Percentiles rank a stretch among this genome's conserved stretches.
phyloP scores from a whole-genome alignment of 2,797 vertebrate species.

The Vultur gryphus region DNA sequence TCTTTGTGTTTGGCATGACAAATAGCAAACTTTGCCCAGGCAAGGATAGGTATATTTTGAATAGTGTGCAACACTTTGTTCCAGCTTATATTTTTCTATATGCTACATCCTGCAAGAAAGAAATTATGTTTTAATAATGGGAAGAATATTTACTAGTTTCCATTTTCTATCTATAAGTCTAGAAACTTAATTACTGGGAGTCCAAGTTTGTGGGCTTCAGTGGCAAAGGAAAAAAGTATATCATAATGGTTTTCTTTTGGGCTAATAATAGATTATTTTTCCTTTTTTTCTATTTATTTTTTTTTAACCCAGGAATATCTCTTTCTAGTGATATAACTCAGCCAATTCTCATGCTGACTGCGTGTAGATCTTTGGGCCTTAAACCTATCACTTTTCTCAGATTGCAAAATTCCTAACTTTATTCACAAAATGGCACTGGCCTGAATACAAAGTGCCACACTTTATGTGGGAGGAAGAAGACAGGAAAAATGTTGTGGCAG shows the following conservation, averaged over 20 bases:
- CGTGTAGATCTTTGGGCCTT: background rate
- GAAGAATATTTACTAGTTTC: background rate
- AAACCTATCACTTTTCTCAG: background rate
- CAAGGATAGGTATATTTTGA: background rate
- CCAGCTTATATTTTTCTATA: background rate
- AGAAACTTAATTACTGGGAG: background rate
- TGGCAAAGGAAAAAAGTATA: background rate
- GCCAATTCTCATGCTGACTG: background rate
- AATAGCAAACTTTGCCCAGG: background rate
- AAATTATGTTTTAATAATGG: background rate
- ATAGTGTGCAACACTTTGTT: background rate
- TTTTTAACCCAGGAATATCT: background rate
- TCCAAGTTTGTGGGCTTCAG: background rate
- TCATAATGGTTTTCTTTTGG: background rate
- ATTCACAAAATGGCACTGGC: constrained; percentile 38
- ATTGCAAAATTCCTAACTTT: background rate
- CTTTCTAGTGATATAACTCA: background rate
- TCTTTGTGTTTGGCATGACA: background rate
- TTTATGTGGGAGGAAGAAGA: constrained; percentile 45
- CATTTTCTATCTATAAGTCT: background rate
- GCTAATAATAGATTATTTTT: background rate
- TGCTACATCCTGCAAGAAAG: background rate
- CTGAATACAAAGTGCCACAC: constrained; percentile 43
- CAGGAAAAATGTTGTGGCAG: constrained; percentile 56
- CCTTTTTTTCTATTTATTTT: background rate